These are phyloP conservation scores for Plusia festucae DNA, from an alignment of 2,888 invertebrate species.

Conservation along the genomic window DNA sequence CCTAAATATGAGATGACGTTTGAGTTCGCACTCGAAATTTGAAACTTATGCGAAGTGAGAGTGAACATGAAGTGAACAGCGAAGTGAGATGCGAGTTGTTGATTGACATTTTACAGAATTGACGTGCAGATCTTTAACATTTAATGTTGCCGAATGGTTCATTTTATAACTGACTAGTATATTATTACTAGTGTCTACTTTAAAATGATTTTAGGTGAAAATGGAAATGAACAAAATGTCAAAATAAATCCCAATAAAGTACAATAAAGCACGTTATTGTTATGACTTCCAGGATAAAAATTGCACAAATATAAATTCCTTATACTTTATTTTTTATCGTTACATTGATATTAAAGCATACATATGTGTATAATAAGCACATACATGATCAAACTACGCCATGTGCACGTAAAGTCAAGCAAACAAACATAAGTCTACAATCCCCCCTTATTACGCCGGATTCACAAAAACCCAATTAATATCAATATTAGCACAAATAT, in stretches of 20 bases:
- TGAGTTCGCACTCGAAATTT: too few relatives aligned
- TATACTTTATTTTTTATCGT: too few relatives aligned
- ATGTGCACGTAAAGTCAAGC: background rate
- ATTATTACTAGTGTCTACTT: background rate
- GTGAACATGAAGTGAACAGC: too few relatives aligned
- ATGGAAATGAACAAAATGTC: background rate
- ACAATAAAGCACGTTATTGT: background rate
- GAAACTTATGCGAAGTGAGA: too few relatives aligned
- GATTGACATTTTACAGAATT: too few relatives aligned
- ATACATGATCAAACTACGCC: background rate
- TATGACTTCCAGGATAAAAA: too few relatives aligned
- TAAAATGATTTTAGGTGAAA: background rate
- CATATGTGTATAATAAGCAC: background rate
- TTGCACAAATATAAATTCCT: too few relatives aligned
- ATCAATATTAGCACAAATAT: slow-evolving; percentile 30
- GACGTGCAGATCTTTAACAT: slow-evolving; percentile 37
- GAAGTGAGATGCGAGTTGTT: too few relatives aligned
- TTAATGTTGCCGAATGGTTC: background rate
- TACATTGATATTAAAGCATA: background rate
- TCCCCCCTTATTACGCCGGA: slow-evolving; percentile 2
- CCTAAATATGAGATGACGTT: too few relatives aligned
- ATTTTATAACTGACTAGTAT: background rate
- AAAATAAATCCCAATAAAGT: background rate
- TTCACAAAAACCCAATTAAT: slow-evolving; percentile 47
- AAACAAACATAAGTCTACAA: slow-evolving; percentile 21